Base-by-base conservation (phyloP, 2,888 invertebrate genomes). In the Mactromeris polynyma region DNA sequence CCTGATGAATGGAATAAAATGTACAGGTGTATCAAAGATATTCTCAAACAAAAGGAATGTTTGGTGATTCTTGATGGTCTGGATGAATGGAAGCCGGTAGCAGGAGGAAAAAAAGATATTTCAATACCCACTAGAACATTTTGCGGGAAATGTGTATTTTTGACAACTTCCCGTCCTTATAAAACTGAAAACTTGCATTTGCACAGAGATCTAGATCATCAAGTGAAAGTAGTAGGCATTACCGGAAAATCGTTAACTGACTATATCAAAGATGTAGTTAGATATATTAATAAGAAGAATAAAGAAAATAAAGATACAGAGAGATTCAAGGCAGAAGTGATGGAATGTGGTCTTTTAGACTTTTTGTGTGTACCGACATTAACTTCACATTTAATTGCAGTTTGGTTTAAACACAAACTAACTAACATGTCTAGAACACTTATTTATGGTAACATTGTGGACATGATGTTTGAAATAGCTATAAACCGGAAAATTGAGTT, bases 381-480 rank as follows among this genome's bases (percentile, higher is more conserved):
- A 26, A 26, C 58, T 0, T 64, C 58, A 64, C 58, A 64, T 26
- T 64, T 64, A 26, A 26, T 64, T 4, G 58, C 11, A 11, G 26
- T 64, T 7, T 64, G 58, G 58, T 64, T 64, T 64, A 26, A 64
- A 26, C 9, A 26, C 1, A 26, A 26, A 4, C 26, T 64, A 21
- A 64, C 58, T 9, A 26, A 64, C 11, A 64, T 64, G 58, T 26
- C 58, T 64, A 26, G n/a, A 26, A 11, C 58, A 64, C n/a, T 26
- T 64, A 26, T 64, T 26, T 64, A 64, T 64, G n/a, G 26, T 26
- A n/a, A 64, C 26, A 64, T 64, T 26, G 26, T 64, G 6, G n/a
- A 64, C 58, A 26, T 64, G n/a, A n/a, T 64, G 11, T 64, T 64
- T 64, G 58, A 64, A 26, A 64, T n/a, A 64, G 58, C 58, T 64